phyloP scores from a whole-genome alignment of 2,797 vertebrate species.

The Strix occidentalis region DNA sequence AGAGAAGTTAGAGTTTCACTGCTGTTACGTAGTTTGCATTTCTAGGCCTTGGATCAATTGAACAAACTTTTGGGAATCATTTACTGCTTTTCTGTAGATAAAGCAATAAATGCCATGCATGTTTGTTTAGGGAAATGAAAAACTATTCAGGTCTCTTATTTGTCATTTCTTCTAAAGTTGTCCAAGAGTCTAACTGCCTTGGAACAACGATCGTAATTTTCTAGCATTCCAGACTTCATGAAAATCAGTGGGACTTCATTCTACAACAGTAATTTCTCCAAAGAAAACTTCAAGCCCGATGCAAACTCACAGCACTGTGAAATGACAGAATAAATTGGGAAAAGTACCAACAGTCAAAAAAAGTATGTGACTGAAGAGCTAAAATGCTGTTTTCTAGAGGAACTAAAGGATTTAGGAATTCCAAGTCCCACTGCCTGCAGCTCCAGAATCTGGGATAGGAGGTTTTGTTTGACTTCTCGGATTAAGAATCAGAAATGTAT shows the following conservation, averaged over 20 bases:
- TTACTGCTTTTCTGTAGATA: background rate
- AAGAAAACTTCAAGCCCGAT: background rate
- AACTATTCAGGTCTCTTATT: background rate
- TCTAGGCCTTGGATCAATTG: background rate
- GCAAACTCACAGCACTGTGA: background rate
- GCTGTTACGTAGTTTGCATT: background rate
- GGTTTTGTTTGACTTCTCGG: background rate
- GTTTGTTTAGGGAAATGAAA: background rate
- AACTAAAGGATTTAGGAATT: background rate
- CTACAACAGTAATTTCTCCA: background rate
- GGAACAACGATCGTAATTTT: rapidly evolving
- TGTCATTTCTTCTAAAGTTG: background rate
- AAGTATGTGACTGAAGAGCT: background rate
- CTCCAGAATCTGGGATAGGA: background rate
- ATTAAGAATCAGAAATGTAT: background rate
- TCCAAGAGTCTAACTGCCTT: background rate
- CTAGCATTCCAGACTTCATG: background rate
- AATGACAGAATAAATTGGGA: background rate
- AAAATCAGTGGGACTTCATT: background rate
- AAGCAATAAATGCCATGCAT: background rate
- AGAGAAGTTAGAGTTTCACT: background rate
- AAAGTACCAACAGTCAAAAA: background rate
- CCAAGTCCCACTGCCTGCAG: background rate
- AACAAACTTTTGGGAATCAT: background rate
- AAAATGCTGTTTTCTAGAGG: background rate